Evolutionary conservation across 2,113 vertebrate species (phyloP).

Genomic region (Larimichthys crocea): DNA sequence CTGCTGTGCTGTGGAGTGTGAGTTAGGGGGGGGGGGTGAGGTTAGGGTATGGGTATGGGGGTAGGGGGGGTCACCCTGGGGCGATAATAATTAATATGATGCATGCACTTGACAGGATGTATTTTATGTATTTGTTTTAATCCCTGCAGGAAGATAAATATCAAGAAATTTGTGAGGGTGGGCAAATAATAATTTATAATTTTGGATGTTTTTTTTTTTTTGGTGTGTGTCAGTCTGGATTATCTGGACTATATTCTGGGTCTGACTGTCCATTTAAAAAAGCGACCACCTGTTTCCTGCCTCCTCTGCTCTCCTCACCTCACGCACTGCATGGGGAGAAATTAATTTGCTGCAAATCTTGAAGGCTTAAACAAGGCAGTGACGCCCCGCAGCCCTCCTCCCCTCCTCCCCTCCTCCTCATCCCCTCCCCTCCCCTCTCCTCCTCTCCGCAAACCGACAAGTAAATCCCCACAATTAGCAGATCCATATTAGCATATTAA

Average conservation of each 20-base stretch:
- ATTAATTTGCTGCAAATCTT: slow-evolving; percentile 83
- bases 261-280: slow-evolving; percentile 49
- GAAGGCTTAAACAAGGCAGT: slow-evolving; percentile 70
- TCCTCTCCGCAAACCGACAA: slow-evolving; percentile 65
- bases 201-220: neutral
- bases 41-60: too few species aligned
- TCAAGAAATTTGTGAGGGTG: neutral
- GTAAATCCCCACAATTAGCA: slow-evolving; percentile 82
- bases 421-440: slow-evolving; percentile 3
- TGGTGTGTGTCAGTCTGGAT: neutral
- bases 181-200: slow-evolving; percentile 1
- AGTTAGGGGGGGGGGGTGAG: neutral
- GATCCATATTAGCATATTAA: slow-evolving; percentile 87
- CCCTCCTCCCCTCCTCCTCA: neutral
- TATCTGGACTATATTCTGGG: neutral
- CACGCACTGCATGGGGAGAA: slow-evolving; percentile 70
- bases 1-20: slow-evolving; percentile 28
- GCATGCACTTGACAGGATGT: slow-evolving; percentile 44
- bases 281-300: slow-evolving; percentile 80
- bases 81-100: slow-evolving; percentile 63
- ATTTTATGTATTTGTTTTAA: slow-evolving; percentile 43
- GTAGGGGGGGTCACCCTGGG: slow-evolving; percentile 46
- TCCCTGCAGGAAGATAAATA: neutral
- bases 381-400: slow-evolving; percentile 56
- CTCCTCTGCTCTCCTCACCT: slow-evolving; percentile 71